Percentiles rank a stretch among this genome's conserved stretches.
Evolutionary conservation across 2,888 invertebrate species (phyloP).

Genomic region (Crocallis elinguaria): DNA sequence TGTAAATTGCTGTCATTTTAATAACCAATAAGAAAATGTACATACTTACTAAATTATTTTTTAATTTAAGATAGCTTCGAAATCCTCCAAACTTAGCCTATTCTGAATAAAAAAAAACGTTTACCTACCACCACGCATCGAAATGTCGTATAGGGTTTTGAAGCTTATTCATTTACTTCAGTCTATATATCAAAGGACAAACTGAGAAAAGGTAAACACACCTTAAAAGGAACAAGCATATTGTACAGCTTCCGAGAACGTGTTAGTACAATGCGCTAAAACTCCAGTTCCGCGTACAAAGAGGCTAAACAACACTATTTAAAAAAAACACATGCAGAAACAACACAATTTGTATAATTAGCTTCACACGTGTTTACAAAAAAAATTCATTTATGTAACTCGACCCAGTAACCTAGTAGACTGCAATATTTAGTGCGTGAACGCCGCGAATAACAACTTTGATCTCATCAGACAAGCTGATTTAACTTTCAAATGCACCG

Average conservation of each 20-base stretch:
- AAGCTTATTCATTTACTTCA: constrained; percentile 4
- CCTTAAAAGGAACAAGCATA: constrained; percentile 9
- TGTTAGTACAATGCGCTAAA: constrained; percentile 2
- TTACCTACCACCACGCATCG: no score
- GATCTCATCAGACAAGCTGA: constrained; percentile 47
- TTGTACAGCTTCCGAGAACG: constrained; percentile 15
- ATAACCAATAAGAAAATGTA: constrained; percentile 8
- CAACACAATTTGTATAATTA: constrained; percentile 39
- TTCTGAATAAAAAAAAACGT: no score
- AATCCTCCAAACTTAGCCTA: no score
- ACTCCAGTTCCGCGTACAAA: constrained; percentile 9
- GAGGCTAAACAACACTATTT: constrained; percentile 27
- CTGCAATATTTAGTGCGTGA: constrained; percentile 74
- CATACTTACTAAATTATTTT: no score
- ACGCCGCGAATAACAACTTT: constrained; percentile 56
- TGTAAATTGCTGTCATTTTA: background rate
- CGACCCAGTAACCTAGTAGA: constrained; percentile 72
- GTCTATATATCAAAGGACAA: constrained; percentile 25
- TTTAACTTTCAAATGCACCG: constrained; percentile 24
- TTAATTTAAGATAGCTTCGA: no score
- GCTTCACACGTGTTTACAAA: constrained; percentile 49
- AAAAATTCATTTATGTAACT: constrained; percentile 60
- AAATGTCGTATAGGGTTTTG: no score
- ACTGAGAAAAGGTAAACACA: constrained; percentile 19
- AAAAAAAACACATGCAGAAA: no score